Percentiles rank a stretch among this genome's conserved stretches.
phyloP scores from a whole-genome alignment of 2,113 vertebrate species.

The Pluvialis apricaria region DNA sequence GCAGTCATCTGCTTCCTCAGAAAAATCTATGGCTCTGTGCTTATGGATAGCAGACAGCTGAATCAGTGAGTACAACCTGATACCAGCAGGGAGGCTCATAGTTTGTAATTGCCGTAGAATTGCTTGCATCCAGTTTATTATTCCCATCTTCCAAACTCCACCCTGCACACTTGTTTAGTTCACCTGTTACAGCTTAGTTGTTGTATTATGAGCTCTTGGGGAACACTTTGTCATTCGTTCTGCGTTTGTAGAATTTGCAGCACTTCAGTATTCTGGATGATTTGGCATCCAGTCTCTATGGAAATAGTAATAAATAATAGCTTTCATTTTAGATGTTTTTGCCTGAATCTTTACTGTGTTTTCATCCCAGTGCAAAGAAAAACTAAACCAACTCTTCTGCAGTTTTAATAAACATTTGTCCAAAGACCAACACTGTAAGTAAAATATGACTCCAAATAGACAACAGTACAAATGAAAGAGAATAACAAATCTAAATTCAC shows the following conservation, averaged over 20 bases:
- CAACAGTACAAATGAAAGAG: not conserved
- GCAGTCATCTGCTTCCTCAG: not conserved
- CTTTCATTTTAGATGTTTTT: not conserved
- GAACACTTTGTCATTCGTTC: not conserved
- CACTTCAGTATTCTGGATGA: not conserved
- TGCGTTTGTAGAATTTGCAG: not conserved
- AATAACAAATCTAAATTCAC: not conserved
- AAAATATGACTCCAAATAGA: not conserved
- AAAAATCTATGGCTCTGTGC: not conserved
- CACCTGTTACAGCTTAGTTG: not conserved
- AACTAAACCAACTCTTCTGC: not conserved
- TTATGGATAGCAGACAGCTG: not conserved
- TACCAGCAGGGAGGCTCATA: not conserved
- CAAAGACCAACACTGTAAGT: not conserved
- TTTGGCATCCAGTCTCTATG: not conserved
- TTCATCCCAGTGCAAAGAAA: not conserved
- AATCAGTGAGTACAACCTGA: not conserved
- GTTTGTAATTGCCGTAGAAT: not conserved
- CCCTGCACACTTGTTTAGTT: not conserved
- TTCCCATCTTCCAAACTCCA: not conserved
- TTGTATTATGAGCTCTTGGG: not conserved
- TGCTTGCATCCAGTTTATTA: not conserved
- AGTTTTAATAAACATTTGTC: not conserved
- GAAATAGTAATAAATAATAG: slow-evolving; percentile 2
- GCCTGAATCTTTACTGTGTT: not conserved